These are phyloP conservation scores for Sylvicola cinctus DNA, from an alignment of 2,888 invertebrate species.

Conservation along the genomic window DNA sequence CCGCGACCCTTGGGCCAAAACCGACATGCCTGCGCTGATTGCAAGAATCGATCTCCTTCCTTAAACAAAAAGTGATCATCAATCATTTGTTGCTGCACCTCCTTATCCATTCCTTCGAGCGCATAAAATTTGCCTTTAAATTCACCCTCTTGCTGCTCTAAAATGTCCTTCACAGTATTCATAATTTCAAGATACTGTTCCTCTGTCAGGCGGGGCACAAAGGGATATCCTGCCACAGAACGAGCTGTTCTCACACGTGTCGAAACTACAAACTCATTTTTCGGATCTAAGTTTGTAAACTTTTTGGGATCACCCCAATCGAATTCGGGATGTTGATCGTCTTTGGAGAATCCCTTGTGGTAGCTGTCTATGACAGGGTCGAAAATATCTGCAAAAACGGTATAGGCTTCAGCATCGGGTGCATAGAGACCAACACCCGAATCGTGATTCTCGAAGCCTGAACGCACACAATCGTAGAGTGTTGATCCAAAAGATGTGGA, in stretches of 20 bases:
- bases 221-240: slow-evolving; percentile 35
- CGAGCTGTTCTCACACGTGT: slow-evolving; percentile 42
- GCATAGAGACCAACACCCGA: slow-evolving; percentile 41
- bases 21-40: slow-evolving; percentile 36
- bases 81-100: slow-evolving; percentile 35
- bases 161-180: slow-evolving; percentile 24
- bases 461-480: slow-evolving; percentile 37
- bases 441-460: slow-evolving; percentile 41
- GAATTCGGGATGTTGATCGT: slow-evolving; percentile 33
- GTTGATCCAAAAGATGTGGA: slow-evolving; percentile 36
- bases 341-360: slow-evolving; percentile 29
- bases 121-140: slow-evolving; percentile 36
- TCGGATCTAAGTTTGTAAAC: slow-evolving; percentile 39
- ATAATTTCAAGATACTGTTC: slow-evolving; percentile 39
- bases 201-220: slow-evolving; percentile 42
- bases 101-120: slow-evolving; percentile 33
- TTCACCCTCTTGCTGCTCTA: slow-evolving; percentile 29
- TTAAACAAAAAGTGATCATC: slow-evolving; percentile 42
- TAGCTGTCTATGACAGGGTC: slow-evolving; percentile 46
- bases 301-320: slow-evolving; percentile 38
- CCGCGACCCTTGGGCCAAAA: slow-evolving; percentile 44
- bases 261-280: slow-evolving; percentile 36
- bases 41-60: slow-evolving; percentile 34
- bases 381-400: slow-evolving; percentile 37
- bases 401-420: slow-evolving; percentile 42